Evolutionary conservation across 64 coral and sea anemone genomes (phyloP), one percentile per base, ranked within the genome.

Genomic region (Acropora yongei): DNA sequence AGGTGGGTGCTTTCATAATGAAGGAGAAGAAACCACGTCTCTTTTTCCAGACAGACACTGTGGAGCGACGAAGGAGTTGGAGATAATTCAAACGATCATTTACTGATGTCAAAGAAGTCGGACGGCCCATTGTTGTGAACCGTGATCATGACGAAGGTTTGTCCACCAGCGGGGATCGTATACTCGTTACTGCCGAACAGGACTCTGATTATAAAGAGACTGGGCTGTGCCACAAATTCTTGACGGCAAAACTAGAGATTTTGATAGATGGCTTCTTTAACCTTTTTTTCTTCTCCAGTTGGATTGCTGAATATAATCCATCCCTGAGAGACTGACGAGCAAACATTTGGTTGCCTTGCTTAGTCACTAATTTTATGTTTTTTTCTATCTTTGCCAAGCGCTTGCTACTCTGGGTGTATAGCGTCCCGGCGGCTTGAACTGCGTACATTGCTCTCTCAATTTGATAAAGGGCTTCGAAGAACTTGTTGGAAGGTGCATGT

Each of bases 401-500:
- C 48, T 6, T 40, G 6, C 48, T 48, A 47, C 50, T 95, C 74
- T 90, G 77, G 20, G 5, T 66, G 42, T 80, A 79, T 30, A 30
- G 30, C 0, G 66, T 80, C 19, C 68, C 77, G 8, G 89, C 30
- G 30, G 30, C 84, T 44, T 87, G 67, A 6, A 89, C 94, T 40
- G 88, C 89, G 49, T 82, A 88, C 1, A 95, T 78, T 1, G 89
- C 67, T 40, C 76, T 88, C 41, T 95, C 94, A 88, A 95, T 87
- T 76, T 95, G 78, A 78, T 78, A 84, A 9, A 95, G 17, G 0
- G 89, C 89, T 41, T 92, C 85, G 1, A 95, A 74, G 60, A 95
- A 95, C 18, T 85, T 95, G 85, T 95, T 95, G 16, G 94, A 95
- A 12, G 94, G 94, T 18, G 88, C 30, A 30, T 30, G 30, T 30